Conservation (phyloP, 2,113 vertebrate species). For the Aegithalos caudatus region DNA sequence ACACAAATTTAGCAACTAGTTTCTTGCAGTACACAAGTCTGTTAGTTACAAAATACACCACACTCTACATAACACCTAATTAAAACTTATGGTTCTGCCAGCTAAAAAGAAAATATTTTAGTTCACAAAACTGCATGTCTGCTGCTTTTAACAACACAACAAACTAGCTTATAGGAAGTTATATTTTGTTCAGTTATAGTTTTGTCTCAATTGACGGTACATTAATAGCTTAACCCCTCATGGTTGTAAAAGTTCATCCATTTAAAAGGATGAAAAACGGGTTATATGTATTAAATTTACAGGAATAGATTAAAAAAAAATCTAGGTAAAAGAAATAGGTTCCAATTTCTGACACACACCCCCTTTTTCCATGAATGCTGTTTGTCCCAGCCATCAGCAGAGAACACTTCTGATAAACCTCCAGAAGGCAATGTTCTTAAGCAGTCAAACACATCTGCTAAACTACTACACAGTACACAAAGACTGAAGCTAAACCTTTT, state of each 20-base stretch:
- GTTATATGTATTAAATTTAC: background rate
- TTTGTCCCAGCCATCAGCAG: background rate
- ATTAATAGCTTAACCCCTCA: background rate
- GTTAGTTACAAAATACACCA: background rate
- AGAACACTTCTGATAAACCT: background rate
- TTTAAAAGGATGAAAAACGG: background rate
- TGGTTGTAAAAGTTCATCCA: background rate
- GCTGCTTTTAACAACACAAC: background rate
- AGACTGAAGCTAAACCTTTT: background rate
- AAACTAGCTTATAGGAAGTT: background rate
- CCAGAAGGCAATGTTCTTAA: background rate
- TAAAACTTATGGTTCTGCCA: background rate
- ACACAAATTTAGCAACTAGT: background rate
- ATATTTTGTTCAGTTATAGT: background rate
- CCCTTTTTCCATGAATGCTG: background rate
- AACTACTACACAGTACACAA: background rate
- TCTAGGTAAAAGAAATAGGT: background rate
- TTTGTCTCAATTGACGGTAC: background rate
- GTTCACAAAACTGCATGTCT: background rate
- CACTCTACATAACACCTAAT: background rate
- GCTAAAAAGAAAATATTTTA: background rate
- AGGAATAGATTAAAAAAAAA: background rate
- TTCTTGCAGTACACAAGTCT: background rate
- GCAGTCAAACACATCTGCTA: background rate
- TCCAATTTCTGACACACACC: background rate